Conservation (phyloP, 2,797 vertebrate species). For the Chiroxiphia lanceolata region DNA sequence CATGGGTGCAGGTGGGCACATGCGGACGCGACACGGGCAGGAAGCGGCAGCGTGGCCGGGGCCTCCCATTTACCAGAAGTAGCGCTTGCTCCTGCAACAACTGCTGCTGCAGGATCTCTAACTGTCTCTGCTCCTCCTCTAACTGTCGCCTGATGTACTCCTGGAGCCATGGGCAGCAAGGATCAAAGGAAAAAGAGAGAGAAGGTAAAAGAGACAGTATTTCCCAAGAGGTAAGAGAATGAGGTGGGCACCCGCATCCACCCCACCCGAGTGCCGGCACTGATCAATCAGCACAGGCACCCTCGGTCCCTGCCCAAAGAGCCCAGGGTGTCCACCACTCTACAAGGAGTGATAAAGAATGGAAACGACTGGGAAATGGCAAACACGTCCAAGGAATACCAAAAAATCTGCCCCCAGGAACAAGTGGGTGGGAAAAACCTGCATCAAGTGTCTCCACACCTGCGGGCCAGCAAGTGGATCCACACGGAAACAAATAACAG, state of each 20-base stretch:
- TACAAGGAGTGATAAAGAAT: neutral
- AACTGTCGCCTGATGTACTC: slow-evolving; percentile 99
- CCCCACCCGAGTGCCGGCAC: neutral
- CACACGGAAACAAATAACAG: neutral
- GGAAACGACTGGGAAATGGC: neutral
- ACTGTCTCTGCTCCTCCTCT: slow-evolving; percentile 99
- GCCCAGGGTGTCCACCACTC: neutral
- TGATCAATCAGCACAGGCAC: neutral
- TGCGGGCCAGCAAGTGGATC: neutral
- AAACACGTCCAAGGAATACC: neutral
- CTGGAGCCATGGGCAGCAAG: slow-evolving; percentile 82
- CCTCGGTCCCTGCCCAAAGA: neutral
- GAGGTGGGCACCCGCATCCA: neutral
- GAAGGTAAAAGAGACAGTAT: slow-evolving; percentile 70
- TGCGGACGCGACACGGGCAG: neutral
- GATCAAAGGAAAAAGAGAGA: slow-evolving; percentile 67
- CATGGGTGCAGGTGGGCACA: neutral
- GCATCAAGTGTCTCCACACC: neutral
- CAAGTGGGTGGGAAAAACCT: neutral
- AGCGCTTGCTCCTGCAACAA: slow-evolving; percentile 98
- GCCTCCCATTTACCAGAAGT: slow-evolving; percentile 92
- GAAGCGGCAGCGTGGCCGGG: slow-evolving; percentile 26
- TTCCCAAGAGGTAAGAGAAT: slow-evolving; percentile 54
- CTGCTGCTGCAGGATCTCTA: slow-evolving; percentile 99
- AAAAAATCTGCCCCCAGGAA: neutral